These are phyloP conservation scores for Cynaeus angustus DNA, from an alignment of 2,888 invertebrate genomes.

Conservation along the genomic window DNA sequence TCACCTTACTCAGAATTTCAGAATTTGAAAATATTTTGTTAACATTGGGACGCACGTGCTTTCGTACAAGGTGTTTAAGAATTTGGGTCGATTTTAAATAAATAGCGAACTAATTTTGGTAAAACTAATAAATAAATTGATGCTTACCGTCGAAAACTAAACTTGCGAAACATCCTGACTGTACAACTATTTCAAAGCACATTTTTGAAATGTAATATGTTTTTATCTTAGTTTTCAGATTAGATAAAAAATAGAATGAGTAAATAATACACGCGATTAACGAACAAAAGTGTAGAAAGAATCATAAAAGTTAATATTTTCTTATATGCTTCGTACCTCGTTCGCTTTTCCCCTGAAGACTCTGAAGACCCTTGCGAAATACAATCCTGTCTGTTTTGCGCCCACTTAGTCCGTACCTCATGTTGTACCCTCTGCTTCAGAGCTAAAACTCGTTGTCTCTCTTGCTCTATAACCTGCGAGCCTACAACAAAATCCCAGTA, in stretches of 20 bases:
- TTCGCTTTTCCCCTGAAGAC: conserved; percentile 64
- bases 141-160: conserved; percentile 40
- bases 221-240: conserved; percentile 5
- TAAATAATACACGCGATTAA: no score
- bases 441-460: conserved; percentile 89
- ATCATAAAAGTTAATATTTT: no score
- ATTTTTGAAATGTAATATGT: neutral
- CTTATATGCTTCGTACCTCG: no score
- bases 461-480: conserved; percentile 93
- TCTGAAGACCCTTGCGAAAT: conserved; percentile 73
- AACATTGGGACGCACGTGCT: no score
- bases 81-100: neutral
- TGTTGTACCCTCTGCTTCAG: conserved; percentile 90
- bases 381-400: conserved; percentile 78
- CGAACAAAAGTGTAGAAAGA: no score
- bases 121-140: conserved; percentile 15
- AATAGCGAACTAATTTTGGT: conserved; percentile 2
- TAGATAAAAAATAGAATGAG: conserved; percentile 6
- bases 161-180: conserved; percentile 19
- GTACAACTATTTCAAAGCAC: neutral
- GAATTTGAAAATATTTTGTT: no score
- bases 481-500: conserved; percentile 74
- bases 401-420: conserved; percentile 93
- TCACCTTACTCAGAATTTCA: no score
- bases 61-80: no score